These are phyloP conservation scores for Caenorhabditis tropicalis DNA, from an alignment of 1,140 invertebrate genomes.

Conservation along the genomic window DNA sequence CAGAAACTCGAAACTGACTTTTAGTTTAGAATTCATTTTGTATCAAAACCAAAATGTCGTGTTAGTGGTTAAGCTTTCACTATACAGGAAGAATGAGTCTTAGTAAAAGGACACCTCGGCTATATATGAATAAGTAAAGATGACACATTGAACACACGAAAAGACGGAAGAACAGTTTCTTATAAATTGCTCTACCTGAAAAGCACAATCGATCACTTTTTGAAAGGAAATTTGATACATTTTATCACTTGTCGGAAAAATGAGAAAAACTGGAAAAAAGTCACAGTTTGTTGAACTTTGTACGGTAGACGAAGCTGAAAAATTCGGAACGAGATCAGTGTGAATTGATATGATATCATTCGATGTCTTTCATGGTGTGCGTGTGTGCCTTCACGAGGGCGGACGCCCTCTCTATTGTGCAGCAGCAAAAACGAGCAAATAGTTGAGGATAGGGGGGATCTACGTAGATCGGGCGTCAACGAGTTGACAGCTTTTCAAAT, in stretches of 20 bases:
- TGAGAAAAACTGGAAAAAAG: not conserved
- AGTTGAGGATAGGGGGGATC: not conserved
- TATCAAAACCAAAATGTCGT: too few species aligned
- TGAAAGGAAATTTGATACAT: not conserved
- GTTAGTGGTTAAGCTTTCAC: too few species aligned
- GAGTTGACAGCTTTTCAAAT: conserved; percentile 29
- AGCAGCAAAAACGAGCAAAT: conserved; percentile 14
- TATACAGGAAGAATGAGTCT: too few species aligned
- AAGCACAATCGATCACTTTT: not conserved
- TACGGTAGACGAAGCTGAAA: not conserved
- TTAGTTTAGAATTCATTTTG: too few species aligned
- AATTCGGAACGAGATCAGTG: conserved; percentile 8
- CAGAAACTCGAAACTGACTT: too few species aligned
- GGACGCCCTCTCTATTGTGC: not conserved
- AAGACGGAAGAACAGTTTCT: not conserved
- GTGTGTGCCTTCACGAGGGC: conserved; percentile 33
- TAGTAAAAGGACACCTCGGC: not conserved
- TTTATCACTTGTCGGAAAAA: not conserved
- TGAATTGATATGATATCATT: conserved; percentile 24
- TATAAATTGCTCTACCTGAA: not conserved
- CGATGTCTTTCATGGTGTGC: not conserved
- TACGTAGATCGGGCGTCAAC: not conserved
- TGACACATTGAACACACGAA: conserved; percentile 16
- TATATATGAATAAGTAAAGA: not conserved
- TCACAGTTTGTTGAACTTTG: not conserved